phyloP scores from a whole-genome alignment of 1,140 invertebrate species.

The Pemphigus obesinymphae region DNA sequence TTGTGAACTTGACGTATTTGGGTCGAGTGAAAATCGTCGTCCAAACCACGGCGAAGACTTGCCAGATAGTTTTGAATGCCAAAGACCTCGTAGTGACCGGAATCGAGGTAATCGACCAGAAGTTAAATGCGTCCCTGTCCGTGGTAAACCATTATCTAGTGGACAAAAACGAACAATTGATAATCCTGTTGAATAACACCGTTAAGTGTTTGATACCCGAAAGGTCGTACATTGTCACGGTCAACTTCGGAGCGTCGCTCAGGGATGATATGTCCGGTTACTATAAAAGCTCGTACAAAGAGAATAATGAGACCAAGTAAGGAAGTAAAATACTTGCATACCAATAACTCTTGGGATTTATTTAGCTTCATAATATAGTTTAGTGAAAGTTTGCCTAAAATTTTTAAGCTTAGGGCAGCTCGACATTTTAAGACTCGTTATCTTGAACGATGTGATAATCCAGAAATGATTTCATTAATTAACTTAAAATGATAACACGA shows the following conservation, averaged over 20 bases:
- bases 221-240: background rate
- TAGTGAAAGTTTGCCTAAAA: background rate
- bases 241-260: slow-evolving; percentile 13
- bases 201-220: background rate
- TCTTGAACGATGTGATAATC: too few relatives aligned
- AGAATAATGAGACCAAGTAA: slow-evolving; percentile 3
- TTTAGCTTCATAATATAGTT: too few relatives aligned
- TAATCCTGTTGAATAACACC: background rate
- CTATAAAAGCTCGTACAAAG: slow-evolving; percentile 39
- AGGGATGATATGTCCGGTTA: slow-evolving; percentile 41
- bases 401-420: too few relatives aligned
- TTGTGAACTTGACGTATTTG: background rate
- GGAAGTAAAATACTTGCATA: too few relatives aligned
- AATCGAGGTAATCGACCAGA: background rate
- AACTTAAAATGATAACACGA: too few relatives aligned
- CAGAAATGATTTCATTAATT: too few relatives aligned
- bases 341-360: too few relatives aligned
- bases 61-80: background rate
- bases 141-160: background rate
- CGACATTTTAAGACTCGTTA: too few relatives aligned
- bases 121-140: background rate
- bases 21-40: slow-evolving; percentile 12
- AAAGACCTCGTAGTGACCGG: background rate
- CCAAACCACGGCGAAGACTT: background rate
- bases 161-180: background rate